Percentiles rank a stretch among this genome's conserved stretches.
These are phyloP conservation scores for Piezodorus guildinii DNA, from an alignment of 1,140 invertebrate species.

Conservation along the genomic window DNA sequence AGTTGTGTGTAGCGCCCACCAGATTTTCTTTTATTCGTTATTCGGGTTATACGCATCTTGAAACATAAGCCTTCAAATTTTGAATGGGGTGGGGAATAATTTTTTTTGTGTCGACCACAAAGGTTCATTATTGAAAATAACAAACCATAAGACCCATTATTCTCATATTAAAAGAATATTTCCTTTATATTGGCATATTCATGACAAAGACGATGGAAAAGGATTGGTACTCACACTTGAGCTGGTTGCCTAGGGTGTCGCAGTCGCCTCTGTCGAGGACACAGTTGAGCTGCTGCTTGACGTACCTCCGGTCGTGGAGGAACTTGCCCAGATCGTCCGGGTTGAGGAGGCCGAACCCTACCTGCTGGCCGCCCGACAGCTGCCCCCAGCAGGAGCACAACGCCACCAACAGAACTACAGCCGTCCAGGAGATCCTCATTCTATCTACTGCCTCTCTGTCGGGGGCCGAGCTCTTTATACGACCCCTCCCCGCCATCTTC, in stretches of 20 bases:
- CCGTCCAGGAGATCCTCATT: not conserved
- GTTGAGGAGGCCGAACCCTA: not conserved
- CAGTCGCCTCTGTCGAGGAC: conserved; percentile 29
- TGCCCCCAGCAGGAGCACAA: not conserved
- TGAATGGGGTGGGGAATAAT: no score
- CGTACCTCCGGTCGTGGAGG: conserved; percentile 19
- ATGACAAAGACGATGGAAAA: no score
- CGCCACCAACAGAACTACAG: not conserved
- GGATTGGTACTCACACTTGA: conserved; percentile 29
- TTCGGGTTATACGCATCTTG: no score
- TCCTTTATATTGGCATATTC: no score
- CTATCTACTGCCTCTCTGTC: not conserved
- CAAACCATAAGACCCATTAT: no score
- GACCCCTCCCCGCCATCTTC: not conserved
- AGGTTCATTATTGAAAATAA: no score
- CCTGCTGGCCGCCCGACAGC: no score
- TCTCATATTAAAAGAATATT: no score
- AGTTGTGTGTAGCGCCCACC: no score
- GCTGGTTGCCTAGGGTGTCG: conserved; percentile 30
- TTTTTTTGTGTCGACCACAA: no score
- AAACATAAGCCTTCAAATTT: no score
- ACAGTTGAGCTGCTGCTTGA: conserved; percentile 31
- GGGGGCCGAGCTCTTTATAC: not conserved
- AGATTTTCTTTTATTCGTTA: no score
- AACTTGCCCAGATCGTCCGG: not conserved